Conservation (phyloP, 2,113 vertebrate species). For the Aix galericulata region DNA sequence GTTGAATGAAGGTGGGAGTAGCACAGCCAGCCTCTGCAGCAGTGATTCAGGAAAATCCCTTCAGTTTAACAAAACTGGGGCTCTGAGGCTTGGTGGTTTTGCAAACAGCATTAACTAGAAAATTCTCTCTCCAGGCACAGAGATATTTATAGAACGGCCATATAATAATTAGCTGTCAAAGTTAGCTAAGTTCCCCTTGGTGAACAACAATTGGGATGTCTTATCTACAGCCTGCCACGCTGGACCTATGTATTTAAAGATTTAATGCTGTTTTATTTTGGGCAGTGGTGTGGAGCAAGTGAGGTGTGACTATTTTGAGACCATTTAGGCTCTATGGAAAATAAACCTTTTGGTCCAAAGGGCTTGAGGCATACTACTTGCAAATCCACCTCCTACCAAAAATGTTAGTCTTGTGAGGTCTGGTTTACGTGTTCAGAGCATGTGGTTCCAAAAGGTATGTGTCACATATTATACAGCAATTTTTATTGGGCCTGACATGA, state of each 20-base stretch:
- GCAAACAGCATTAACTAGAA: neutral
- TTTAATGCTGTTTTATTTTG: neutral
- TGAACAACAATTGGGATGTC: neutral
- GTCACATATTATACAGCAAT: neutral
- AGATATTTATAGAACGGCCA: neutral
- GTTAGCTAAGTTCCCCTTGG: neutral
- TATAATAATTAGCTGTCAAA: neutral
- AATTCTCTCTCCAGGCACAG: neutral
- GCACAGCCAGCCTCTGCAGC: neutral
- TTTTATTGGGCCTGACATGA: neutral
- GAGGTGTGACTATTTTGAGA: neutral
- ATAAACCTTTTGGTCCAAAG: neutral
- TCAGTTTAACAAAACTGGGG: neutral
- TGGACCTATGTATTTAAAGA: neutral
- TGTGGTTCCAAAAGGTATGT: neutral
- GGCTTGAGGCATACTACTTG: neutral
- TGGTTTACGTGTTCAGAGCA: neutral
- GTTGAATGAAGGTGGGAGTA: neutral
- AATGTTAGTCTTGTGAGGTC: neutral
- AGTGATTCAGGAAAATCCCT: neutral
- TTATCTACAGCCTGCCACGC: neutral
- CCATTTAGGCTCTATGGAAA: neutral
- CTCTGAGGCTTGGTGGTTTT: neutral
- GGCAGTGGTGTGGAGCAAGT: fast-evolving
- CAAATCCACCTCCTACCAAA: neutral